phyloP scores from a whole-genome alignment of 2,888 invertebrate species.

The Agapostemon virescens region DNA sequence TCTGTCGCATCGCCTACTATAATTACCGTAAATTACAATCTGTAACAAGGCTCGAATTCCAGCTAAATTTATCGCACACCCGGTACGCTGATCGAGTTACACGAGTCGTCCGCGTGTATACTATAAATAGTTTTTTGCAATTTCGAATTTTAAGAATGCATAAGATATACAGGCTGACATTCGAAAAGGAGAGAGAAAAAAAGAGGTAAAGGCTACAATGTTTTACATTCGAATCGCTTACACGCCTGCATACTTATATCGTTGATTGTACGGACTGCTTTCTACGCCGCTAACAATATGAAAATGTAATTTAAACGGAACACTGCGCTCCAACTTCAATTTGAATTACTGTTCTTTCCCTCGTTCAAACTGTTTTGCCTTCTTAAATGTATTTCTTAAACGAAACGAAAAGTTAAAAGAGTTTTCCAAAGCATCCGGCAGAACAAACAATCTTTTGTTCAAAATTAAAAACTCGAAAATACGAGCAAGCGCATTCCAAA shows the following conservation, averaged over 20 bases:
- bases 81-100: conserved; percentile 38
- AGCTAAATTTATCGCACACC: conserved; percentile 34
- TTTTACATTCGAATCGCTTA: neutral
- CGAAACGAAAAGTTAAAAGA: neutral
- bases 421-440: neutral
- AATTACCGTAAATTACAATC: conserved; percentile 32
- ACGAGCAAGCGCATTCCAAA: neutral
- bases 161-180: neutral
- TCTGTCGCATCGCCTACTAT: conserved; percentile 12
- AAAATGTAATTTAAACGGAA: neutral
- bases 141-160: neutral
- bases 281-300: neutral
- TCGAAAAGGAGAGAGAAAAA: neutral
- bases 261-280: neutral
- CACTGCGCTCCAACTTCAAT: neutral
- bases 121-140: neutral
- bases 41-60: conserved; percentile 1
- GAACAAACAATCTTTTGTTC: neutral
- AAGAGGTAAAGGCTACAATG: neutral
- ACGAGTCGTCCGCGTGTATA: neutral
- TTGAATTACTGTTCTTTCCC: neutral
- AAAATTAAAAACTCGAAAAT: neutral
- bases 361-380: neutral
- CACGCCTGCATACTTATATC: neutral
- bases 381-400: neutral